Evolutionary conservation across 2,113 vertebrate species (phyloP).

Genomic region (Calypte anna): DNA sequence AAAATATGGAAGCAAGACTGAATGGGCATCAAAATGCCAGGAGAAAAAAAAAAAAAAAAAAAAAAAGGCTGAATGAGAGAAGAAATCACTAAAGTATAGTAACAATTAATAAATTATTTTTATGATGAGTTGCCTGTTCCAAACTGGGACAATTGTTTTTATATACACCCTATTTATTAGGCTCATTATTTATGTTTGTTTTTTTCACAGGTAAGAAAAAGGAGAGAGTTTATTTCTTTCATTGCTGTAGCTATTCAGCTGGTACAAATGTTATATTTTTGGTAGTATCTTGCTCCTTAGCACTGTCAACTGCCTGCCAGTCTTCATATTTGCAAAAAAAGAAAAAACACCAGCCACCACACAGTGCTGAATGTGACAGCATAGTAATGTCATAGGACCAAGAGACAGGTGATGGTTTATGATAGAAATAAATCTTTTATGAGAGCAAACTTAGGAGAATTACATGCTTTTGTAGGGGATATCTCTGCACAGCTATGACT

Average conservation of each 20-base stretch:
- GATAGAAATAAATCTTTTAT: slow-evolving; percentile 80
- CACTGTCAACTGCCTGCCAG: slow-evolving; percentile 25
- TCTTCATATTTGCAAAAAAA: slow-evolving; percentile 59
- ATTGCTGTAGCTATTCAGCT: slow-evolving; percentile 21
- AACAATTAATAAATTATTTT: neutral
- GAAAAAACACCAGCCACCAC: slow-evolving; percentile 12
- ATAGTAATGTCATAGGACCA: slow-evolving; percentile 64
- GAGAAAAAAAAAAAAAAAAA: neutral
- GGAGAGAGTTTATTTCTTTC: neutral
- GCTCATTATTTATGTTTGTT: neutral
- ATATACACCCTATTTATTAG: neutral
- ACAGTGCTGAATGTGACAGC: slow-evolving; percentile 51
- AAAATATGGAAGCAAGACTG: neutral
- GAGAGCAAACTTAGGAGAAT: slow-evolving; percentile 76
- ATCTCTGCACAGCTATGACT: slow-evolving; percentile 66
- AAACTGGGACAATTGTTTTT: neutral
- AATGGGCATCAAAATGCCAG: neutral
- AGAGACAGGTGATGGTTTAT: slow-evolving; percentile 76
- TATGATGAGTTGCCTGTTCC: neutral
- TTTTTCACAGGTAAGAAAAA: neutral
- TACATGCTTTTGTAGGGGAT: slow-evolving; percentile 72
- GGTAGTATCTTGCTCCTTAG: slow-evolving; percentile 34
- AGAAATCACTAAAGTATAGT: neutral
- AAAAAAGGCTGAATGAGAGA: neutral
- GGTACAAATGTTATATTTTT: slow-evolving; percentile 34